phyloP scores from a whole-genome alignment of 2,113 vertebrate genomes.

The Aegithalos caudatus region DNA sequence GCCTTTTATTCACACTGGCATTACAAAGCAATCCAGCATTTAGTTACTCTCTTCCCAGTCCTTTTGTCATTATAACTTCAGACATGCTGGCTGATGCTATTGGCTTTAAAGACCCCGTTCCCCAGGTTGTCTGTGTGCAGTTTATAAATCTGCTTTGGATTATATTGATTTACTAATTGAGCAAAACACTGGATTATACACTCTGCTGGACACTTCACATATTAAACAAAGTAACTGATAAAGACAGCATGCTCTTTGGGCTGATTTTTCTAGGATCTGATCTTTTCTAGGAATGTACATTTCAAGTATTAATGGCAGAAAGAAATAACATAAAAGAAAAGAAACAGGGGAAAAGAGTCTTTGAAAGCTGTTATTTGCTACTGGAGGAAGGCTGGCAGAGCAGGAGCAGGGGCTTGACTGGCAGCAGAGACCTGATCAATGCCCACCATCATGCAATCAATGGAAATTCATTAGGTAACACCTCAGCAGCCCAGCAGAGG shows the following conservation, averaged over 20 bases:
- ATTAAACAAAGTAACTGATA: slow-evolving; percentile 16
- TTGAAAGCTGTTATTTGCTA: neutral
- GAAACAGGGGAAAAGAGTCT: neutral
- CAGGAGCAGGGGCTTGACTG: neutral
- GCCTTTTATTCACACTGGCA: neutral
- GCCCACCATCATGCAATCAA: neutral
- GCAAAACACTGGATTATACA: slow-evolving; percentile 56
- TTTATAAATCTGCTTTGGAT: slow-evolving; percentile 52
- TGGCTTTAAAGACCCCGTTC: neutral
- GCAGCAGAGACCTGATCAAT: neutral
- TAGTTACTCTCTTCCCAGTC: neutral
- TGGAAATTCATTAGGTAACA: slow-evolving; percentile 9
- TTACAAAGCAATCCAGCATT: neutral
- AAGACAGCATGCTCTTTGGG: neutral
- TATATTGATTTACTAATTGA: slow-evolving; percentile 58
- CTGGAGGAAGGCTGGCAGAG: neutral
- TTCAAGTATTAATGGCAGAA: neutral
- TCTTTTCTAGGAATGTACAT: neutral
- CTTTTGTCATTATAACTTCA: neutral
- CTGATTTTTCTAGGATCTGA: neutral
- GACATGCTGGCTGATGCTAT: neutral
- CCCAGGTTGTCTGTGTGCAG: neutral
- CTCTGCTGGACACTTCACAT: slow-evolving; percentile 30
- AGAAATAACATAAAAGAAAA: neutral
- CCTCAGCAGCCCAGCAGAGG: neutral